Base-by-base conservation (phyloP, 2,888 invertebrate genomes). In the Punctoribates punctum region DNA sequence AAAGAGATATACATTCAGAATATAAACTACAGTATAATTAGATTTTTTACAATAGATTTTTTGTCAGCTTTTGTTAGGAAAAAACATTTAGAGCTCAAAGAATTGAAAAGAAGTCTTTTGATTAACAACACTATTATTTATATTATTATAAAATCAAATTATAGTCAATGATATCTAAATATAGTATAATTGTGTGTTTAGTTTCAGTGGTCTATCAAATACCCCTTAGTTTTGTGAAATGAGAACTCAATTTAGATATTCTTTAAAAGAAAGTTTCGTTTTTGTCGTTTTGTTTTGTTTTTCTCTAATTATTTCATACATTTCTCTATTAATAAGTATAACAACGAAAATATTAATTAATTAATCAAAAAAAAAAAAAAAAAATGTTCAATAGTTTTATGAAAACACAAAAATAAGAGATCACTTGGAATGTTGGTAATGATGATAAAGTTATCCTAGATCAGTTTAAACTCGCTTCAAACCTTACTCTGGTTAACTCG, bases 381-480 rank as follows among this genome's bases (percentile, higher is more conserved):
- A 42, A 42, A 34, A 5, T 34, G 8, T 20, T n/a, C 6, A 54
- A 54, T 54, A 20, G 5, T 62, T 20, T 20, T 29, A 27, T 23
- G 2, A 62, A 62, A 62, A 23, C 15, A 23, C 20, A 62, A 27
- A 25, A 17, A 62, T 29, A 62, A 62, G 62, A 62, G 62, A 62
- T 62, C 62, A 62, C 62, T 62, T 62, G 62, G 62, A 62, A 62
- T 62, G 62, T 62, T 62, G 27, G 27, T 62, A 62, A 62, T 62
- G 23, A 54, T 54, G 23, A 54, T 54, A 13, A 54, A 20, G 3
- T 54, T 20, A 20, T 20, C 23, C 3, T 54, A 54, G n/a, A 54
- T 8, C 23, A 54, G n/a, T 54, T 23, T 20, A 54, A 54, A 54
- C 23, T 8, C 23, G n/a, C 8, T 54, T 23, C 6, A 54, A 54